Percentiles rank a stretch among this genome's conserved stretches.
These are phyloP conservation scores for Proteles cristata DNA, from an alignment of 2,113 vertebrate genomes.

Conservation along the genomic window DNA sequence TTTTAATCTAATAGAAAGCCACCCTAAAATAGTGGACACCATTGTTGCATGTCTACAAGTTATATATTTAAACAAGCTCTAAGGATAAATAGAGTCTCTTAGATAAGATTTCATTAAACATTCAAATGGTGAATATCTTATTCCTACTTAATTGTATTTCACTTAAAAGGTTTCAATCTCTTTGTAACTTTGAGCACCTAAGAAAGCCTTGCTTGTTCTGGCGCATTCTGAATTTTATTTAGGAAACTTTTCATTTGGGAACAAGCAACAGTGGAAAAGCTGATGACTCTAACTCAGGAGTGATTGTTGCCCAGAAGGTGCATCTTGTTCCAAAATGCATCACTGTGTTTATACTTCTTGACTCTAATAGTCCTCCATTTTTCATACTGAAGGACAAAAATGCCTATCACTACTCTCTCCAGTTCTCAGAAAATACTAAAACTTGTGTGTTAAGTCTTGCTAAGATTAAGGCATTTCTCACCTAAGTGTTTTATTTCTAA, in stretches of 20 bases:
- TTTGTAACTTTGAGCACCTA: background rate
- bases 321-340: conserved; percentile 48
- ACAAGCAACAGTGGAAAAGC: conserved; percentile 41
- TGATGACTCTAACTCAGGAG: conserved; percentile 43
- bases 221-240: conserved; percentile 69
- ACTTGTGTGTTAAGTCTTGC: background rate
- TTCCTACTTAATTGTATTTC: conserved; percentile 19
- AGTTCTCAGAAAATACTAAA: conserved; percentile 26
- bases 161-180: conserved; percentile 8
- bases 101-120: conserved; percentile 9
- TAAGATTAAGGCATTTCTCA: conserved; percentile 10
- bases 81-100: conserved; percentile 25
- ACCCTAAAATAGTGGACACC: background rate
- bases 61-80: background rate
- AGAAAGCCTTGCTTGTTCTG: background rate
- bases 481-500: conserved; percentile 43
- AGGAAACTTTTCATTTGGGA: conserved; percentile 58
- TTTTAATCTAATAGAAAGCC: conserved; percentile 21
- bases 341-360: conserved; percentile 36
- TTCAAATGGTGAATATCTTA: conserved; percentile 7
- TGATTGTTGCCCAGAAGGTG: conserved; percentile 40
- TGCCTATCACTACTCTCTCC: conserved; percentile 2
- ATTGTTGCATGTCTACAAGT: background rate
- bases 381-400: conserved; percentile 47
- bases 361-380: background rate